These are phyloP conservation scores for Meiosimyza decipiens DNA, from an alignment of 2,888 invertebrate species.

Conservation along the genomic window DNA sequence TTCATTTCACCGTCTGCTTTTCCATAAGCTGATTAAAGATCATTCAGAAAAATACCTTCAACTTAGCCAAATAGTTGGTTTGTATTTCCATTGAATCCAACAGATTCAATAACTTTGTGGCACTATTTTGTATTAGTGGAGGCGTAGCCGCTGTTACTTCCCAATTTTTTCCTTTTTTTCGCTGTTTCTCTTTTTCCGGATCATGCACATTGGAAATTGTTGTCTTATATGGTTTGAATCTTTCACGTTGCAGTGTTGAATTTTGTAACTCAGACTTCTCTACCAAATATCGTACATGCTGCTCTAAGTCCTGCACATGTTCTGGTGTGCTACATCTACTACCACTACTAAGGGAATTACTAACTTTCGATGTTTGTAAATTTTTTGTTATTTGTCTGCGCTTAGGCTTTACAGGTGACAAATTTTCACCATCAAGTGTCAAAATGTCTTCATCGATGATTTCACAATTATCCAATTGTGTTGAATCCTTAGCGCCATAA, in stretches of 20 bases:
- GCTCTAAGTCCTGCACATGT: conserved; percentile 48
- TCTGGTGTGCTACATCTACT: conserved; percentile 24
- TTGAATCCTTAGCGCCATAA: conserved; percentile 44
- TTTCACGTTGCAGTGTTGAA: conserved; percentile 48
- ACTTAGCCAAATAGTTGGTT: conserved; percentile 54
- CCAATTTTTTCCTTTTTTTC: conserved; percentile 61
- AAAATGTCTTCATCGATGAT: conserved; percentile 49
- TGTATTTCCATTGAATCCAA: conserved; percentile 63
- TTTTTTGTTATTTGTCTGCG: conserved; percentile 32
- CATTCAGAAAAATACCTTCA: conserved; percentile 52
- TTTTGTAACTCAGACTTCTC: conserved; percentile 54
- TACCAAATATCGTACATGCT: conserved; percentile 61
- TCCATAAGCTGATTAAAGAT: background rate
- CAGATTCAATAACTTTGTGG: conserved; percentile 56
- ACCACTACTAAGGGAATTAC: conserved; percentile 22
- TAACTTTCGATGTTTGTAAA: conserved; percentile 21
- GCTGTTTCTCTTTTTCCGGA: conserved; percentile 60
- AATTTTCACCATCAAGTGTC: conserved; percentile 50
- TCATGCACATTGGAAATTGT: conserved; percentile 63
- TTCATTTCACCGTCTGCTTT: background rate
- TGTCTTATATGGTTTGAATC: conserved; percentile 63
- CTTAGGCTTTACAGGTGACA: conserved; percentile 42
- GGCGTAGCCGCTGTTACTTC: conserved; percentile 66
- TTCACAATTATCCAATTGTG: conserved; percentile 32
- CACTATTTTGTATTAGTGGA: conserved; percentile 59